These are phyloP conservation scores for Anthrax anthrax DNA, from an alignment of 2,888 invertebrate genomes.

Conservation along the genomic window DNA sequence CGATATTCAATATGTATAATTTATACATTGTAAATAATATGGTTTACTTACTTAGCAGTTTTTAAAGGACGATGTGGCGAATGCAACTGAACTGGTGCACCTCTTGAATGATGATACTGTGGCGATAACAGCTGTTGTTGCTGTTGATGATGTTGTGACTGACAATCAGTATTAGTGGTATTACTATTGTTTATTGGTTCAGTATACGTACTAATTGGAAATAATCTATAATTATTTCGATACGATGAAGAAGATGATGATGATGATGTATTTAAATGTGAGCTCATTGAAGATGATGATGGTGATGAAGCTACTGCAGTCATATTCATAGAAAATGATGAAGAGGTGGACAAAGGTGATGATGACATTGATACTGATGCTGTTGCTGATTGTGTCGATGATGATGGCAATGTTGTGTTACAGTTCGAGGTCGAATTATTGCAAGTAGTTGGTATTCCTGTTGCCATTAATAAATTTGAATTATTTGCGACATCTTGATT, in stretches of 20 bases:
- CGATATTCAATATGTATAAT: no score
- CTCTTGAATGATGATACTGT: conserved; percentile 41
- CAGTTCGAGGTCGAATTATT: no score
- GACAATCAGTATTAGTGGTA: conserved; percentile 23
- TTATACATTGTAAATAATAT: no score
- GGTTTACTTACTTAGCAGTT: neutral
- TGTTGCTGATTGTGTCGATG: conserved; percentile 6
- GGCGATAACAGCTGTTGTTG: conserved; percentile 14
- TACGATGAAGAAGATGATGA: conserved; percentile 18
- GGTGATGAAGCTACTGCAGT: conserved; percentile 8
- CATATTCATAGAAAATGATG: conserved; percentile 1
- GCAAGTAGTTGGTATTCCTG: no score
- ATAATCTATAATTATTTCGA: conserved; percentile 41
- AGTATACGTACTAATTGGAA: conserved; percentile 55
- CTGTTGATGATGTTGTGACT: conserved; percentile 16
- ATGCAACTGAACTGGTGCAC: conserved; percentile 41
- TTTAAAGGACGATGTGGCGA: neutral
- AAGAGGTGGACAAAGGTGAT: conserved; percentile 1
- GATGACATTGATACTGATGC: conserved; percentile 9
- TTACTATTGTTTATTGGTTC: conserved; percentile 36
- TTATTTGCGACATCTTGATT: no score
- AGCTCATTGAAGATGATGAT: no score
- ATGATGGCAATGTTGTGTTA: conserved; percentile 1
- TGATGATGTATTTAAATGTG: conserved; percentile 11
- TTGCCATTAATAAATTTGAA: no score